A percentile compares a stretch with the other conserved stretches of the same genome.
Conservation (phyloP, 2,797 vertebrate genomes). For the Pangasius krempfi region DNA sequence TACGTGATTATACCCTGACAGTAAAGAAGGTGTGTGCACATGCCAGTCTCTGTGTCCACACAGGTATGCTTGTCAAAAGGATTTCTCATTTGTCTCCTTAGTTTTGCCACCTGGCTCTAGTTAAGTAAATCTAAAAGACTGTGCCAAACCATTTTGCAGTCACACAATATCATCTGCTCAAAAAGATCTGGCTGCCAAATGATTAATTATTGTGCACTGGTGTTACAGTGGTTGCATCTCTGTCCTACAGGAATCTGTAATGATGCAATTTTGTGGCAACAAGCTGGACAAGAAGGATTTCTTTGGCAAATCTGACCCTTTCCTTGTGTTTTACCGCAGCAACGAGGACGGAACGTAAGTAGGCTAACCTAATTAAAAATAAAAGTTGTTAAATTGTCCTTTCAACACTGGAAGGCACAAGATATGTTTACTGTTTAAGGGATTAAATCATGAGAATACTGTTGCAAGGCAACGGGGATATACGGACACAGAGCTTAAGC, state of each 20-base stretch:
- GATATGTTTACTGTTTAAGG: not conserved
- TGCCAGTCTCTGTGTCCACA: too few species aligned
- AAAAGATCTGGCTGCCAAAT: conserved; percentile 17
- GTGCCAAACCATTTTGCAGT: conserved; percentile 28
- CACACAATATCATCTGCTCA: conserved; percentile 29
- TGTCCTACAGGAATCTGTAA: conserved; percentile 83
- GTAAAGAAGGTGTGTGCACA: not conserved
- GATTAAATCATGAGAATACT: not conserved
- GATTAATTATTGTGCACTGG: conserved; percentile 4
- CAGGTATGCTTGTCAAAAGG: conserved; percentile 34
- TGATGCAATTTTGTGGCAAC: conserved; percentile 95
- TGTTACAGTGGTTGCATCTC: conserved; percentile 3
- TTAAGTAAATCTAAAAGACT: conserved; percentile 23
- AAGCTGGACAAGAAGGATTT: conserved; percentile 95
- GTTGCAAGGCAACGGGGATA: not conserved
- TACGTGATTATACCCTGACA: not conserved
- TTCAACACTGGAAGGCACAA: not conserved
- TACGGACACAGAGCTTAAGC: not conserved
- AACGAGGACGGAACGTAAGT: conserved; percentile 93
- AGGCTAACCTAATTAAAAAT: not conserved
- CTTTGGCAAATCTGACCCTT: conserved; percentile 93
- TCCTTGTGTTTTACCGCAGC: conserved; percentile 90
- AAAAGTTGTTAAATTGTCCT: not conserved
- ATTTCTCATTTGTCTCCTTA: conserved; percentile 38
- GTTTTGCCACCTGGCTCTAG: conserved; percentile 41